Base-by-base conservation (phyloP, 1,140 invertebrate species). In the Leptinotarsa lineolata region DNA sequence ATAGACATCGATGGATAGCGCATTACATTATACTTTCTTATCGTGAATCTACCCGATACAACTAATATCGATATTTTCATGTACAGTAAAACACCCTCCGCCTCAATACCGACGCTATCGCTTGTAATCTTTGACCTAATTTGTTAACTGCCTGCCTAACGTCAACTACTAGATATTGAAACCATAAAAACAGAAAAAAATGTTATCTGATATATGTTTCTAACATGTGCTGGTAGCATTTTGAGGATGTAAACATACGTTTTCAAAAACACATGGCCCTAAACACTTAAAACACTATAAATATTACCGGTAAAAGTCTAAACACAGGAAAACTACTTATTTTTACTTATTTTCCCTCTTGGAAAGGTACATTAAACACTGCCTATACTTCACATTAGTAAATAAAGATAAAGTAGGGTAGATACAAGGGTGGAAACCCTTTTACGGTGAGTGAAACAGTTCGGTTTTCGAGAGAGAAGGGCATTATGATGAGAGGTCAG, bases 291-390 rank as follows among this genome's bases (percentile, higher is more conserved):
- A 54, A 54, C 48, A 54, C 48, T 54, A 54, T 54, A 54, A 54
- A 54, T 54, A 54, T 16, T 54, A 54, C 48, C 16, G 15, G 48
- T 18, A 3, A 54, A 54, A 54, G 48, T 54, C 48, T 54, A 54
- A 54, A 54, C 48, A 54, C 48, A 54, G 48, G 48, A 54, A 54
- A 54, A 54, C 48, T 54, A 54, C 48, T 54, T 54, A 54, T 54
- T 54, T 54, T 54, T 54, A 54, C 48, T 54, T 18, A 54, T 54
- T 54, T 54, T 54, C 48, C 15, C 48, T 54, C 48, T 54, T 54
- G 48, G n/a, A 18, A 54, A 54, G 48, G 16, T 54, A 54, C 48
- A 54, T n/a, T 54, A 54, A 54, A 54, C 48, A 54, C 48, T 54
- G 16, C 48, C 48, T n/a, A 54, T 54, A 54, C 48, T 54, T 54